phyloP scores from a whole-genome alignment of 2,113 vertebrate species.

The Corapipo altera region DNA sequence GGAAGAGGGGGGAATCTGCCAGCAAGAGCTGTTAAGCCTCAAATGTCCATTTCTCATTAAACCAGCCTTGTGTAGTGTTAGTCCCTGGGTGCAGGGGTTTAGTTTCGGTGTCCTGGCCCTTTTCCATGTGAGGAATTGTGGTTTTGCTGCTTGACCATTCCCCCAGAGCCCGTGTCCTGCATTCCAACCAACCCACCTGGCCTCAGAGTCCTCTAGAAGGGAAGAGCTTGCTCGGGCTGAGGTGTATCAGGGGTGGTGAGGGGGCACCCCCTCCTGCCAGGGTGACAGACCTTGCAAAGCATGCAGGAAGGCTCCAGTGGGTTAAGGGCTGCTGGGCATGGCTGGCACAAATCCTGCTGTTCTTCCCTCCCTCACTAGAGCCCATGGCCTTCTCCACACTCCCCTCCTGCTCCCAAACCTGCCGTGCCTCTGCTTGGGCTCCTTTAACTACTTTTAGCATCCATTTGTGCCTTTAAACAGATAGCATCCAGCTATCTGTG shows the following conservation, averaged over 20 bases:
- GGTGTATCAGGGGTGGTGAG: not conserved
- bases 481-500: not conserved
- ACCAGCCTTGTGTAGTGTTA: not conserved
- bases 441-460: not conserved
- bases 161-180: rapidly evolving
- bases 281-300: not conserved
- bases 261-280: not conserved
- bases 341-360: not conserved
- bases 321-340: not conserved
- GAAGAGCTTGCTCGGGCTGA: not conserved
- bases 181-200: not conserved
- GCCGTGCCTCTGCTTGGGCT: rapidly evolving
- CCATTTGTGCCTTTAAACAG: slow-evolving; percentile 8
- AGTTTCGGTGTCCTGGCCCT: not conserved
- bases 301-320: not conserved
- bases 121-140: not conserved
- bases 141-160: not conserved
- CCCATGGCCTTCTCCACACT: not conserved
- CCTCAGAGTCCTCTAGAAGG: rapidly evolving
- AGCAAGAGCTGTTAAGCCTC: not conserved
- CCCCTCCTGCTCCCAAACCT: not conserved
- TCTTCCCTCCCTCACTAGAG: not conserved
- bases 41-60: not conserved
- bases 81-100: not conserved
- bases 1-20: not conserved